Base-by-base conservation (phyloP, 53 echinoderm and acorn worm genomes). In the Paracentrotus lividus region DNA sequence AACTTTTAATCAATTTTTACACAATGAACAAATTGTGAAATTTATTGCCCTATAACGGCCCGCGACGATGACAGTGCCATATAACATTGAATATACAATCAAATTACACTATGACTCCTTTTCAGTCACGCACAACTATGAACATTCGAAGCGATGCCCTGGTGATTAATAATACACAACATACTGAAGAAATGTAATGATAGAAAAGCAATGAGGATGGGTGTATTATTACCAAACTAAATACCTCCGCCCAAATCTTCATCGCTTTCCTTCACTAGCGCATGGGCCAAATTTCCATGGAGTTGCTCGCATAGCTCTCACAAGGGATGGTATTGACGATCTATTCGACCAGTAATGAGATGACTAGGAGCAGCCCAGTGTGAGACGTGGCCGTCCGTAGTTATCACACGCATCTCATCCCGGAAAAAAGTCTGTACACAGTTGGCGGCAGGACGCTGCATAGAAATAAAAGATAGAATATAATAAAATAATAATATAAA, bases 321-420 rank as follows among this genome's bases (percentile, higher is more conserved):
- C 97, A 99, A 8, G 99, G 99, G 81, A 99, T 97, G 16, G 96
- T 96, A 56, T 96, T 97, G 68, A 99, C 97, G 93, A n/a, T 99
- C 95, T 57, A 99, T 99, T 36, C n/a, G 95, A 92, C 68, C 99
- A 99, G 86, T 97, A 97, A 51, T 95, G 95, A 95, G 89, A 97
- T 94, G 88, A 99, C 95, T 95, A 2, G 99, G 99, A 2, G 97
- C 95, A 21, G 97, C 96, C 99, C 99, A 99, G 94, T 96, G n/a
- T n/a, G n/a, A 95, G 38, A 99, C 86, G 0, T 84, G 56, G 20
- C 99, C 99, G 23, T 95, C 88, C 84, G 89, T 43, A 24, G 94
- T 85, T 16, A 99, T 90, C 88, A 97, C 95, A 3, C 91, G 94
- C 67, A 97, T 96, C 52, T 96, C 96, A 29, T 96, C 99, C 68